A percentile compares a stretch with the other conserved stretches of the same genome.
Evolutionary conservation across 1,140 invertebrate genomes (phyloP).

Genomic region (Bilobella aurantiaca): DNA sequence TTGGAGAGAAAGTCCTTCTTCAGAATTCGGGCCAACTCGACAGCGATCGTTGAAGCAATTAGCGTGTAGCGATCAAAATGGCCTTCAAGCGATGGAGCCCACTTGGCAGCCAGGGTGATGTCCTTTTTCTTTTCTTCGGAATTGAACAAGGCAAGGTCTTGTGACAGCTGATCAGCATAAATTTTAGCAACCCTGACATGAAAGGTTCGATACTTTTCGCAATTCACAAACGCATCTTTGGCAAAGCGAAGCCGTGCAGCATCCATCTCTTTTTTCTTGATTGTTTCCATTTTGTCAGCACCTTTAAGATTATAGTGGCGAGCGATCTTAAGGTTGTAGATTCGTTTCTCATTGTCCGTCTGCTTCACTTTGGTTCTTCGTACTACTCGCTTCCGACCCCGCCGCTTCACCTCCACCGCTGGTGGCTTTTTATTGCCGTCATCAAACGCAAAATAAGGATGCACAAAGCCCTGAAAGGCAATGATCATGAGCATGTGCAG

Average conservation of each 20-base stretch:
- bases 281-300: not conserved
- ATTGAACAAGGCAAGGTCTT: not conserved
- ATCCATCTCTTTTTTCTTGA: not conserved
- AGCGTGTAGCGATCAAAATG: slow-evolving; percentile 27
- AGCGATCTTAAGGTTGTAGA: slow-evolving; percentile 6
- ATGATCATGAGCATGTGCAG: slow-evolving; percentile 23
- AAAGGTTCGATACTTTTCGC: slow-evolving; percentile 19
- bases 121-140: not conserved
- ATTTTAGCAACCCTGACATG: slow-evolving; percentile 20
- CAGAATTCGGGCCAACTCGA: slow-evolving; percentile 6
- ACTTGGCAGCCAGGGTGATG: slow-evolving; percentile 25
- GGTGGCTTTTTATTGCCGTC: not conserved
- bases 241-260: not conserved
- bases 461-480: slow-evolving; percentile 16
- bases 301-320: not conserved
- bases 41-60: slow-evolving; percentile 22
- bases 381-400: not conserved
- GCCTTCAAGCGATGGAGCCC: slow-evolving; percentile 28
- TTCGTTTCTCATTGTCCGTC: not conserved
- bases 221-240: slow-evolving; percentile 2
- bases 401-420: not conserved
- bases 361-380: not conserved
- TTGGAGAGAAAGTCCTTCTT: not conserved
- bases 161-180: slow-evolving; percentile 19
- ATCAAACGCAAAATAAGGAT: slow-evolving; percentile 11